These are phyloP conservation scores for Hoplias malabaricus DNA, from an alignment of 2,113 vertebrate species.

Conservation along the genomic window DNA sequence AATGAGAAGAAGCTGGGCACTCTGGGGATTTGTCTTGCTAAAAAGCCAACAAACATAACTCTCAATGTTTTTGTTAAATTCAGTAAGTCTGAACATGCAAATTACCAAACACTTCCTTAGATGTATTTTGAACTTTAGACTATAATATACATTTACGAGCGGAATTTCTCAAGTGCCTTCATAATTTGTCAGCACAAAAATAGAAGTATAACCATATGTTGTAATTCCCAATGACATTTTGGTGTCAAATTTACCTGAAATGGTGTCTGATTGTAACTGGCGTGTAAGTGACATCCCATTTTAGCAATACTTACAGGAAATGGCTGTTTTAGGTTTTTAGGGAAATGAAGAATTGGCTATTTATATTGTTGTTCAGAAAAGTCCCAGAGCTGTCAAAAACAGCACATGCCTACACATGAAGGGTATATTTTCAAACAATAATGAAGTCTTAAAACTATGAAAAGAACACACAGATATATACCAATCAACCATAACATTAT, in stretches of 20 bases:
- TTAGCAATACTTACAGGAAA: constrained; percentile 34
- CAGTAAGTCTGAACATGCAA: no score
- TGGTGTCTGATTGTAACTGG: constrained; percentile 1
- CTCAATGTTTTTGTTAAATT: no score
- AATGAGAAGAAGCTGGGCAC: no score
- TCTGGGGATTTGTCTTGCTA: no score
- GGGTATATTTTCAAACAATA: no score
- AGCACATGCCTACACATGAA: no score
- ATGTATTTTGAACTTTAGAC: neutral
- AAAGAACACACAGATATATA: no score
- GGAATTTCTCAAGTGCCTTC: neutral
- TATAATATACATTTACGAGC: neutral
- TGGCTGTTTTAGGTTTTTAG: neutral
- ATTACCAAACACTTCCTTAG: no score
- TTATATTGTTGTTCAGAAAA: neutral
- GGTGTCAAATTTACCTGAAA: constrained; percentile 41
- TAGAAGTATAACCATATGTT: neutral
- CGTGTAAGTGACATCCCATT: constrained; percentile 26
- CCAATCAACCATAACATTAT: no score
- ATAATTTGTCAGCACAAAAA: constrained; percentile 9
- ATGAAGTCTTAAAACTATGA: no score
- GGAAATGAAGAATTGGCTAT: constrained; percentile 16
- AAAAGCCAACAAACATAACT: no score
- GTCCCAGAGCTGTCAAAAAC: no score
- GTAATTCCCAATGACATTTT: constrained; percentile 25